Base-by-base conservation (phyloP, 92 coral and sea anemone species). In the Zoanthus sansibaricus region DNA sequence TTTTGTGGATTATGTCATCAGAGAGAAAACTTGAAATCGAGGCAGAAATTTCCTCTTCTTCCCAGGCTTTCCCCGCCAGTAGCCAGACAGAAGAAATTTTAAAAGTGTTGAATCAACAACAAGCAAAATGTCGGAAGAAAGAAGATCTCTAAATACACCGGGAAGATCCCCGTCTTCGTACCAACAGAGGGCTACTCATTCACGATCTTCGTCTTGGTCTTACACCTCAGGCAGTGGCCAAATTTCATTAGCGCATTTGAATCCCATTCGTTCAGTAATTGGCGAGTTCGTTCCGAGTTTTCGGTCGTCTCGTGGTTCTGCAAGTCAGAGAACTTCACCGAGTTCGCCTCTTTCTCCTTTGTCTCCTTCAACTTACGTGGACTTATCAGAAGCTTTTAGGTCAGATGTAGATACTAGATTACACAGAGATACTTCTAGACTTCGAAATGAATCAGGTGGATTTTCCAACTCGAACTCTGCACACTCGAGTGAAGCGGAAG, bases 201-300 rank as follows among this genome's bases (percentile, higher is more conserved):
- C 98, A 13, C 92, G 99, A 32, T 96, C 99, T 62, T 94, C 98
- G 0, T 95, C 98, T 18, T 96, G 99, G 99, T 95, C 99, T 54
- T 93, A 96, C 86, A 96, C 99, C 18, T 77, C 98, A 30, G 99
- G 99, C 18, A 95, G 95, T 89, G 96, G 98, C 11, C 99, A 96
- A 77, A 95, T 96, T 70, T 93, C 92, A 14, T 88, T 96, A 25
- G 83, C 93, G 5, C 94, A 96, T 90, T 88, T 96, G 21, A 95
- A 93, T 69, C 99, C 99, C 61, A 79, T 96, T 79, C 90, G 95
- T n/a, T 96, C 99, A 0, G 99, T 96, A 30, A 95, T 96, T 83
- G 93, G 99, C n/a, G 99, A 96, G 90, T 91, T 95, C 87, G 99
- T 95, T 6, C 99, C 98, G 21, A 95, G 99, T 85, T 96, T 96